Evolutionary conservation across 2,797 vertebrate species (phyloP), one percentile per base, ranked within the genome.

Genomic region (Graptemys geographica): DNA sequence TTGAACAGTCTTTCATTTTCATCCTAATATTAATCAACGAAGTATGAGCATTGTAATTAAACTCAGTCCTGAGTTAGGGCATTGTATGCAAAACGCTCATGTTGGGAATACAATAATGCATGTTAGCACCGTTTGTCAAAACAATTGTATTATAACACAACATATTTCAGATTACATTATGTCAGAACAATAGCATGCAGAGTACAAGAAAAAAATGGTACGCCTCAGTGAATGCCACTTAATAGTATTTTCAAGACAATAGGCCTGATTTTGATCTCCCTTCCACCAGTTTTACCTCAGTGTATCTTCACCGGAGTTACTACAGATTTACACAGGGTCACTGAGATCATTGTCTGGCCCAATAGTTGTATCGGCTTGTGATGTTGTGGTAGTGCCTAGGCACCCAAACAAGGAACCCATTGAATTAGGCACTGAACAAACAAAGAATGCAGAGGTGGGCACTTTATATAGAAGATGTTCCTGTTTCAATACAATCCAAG

Each of bases 31-130:
- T 57, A 83, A 80, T 84, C 84, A 89, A 81, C 28, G 57, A 49
- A 0, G 0, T 18, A 44, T 11, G 1, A 8, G 51, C 81, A 16
- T 41, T 84, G 74, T 31, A 91, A 84, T 93, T 89, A 82, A 90
- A 78, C 72, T 91, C 92, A 59, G 79, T 93, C 94, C 91, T 93
- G 85, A 96, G 81, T 65, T 92, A 28, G 79, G 51, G 79, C 53
- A 18, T 57, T 79, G 81, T 79, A 81, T 91, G 92, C 86, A 90
- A 97, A 97, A 91, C 83, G 93, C 69, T 90, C 93, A 51, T 55
- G 90, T 65, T 69, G 91, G 95, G 88, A 94, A 84, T 25, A 78
- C 33, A 93, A 53, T 74, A 92, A 86, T 11, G n/a, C 27, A 28
- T 41, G 57, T 81, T 18, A 88, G 81, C 56, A 83, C 31, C 11